Base-by-base conservation (phyloP, 2,113 vertebrate species). In the Phrynosoma platyrhinos region DNA sequence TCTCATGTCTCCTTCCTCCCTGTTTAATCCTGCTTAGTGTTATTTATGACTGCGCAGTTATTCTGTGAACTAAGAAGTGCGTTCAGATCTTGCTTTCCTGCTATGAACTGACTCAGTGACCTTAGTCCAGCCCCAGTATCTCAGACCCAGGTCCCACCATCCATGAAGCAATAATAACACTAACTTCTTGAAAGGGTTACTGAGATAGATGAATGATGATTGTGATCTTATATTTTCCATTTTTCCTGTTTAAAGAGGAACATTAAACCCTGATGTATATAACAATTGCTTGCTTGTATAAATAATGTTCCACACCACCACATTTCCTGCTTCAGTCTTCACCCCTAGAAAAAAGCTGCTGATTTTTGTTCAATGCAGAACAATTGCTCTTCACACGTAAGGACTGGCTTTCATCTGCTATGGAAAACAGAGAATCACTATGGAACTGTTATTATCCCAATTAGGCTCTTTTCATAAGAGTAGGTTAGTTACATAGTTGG, bases 401-500 rank as follows among this genome's bases (percentile, higher is more conserved):
- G 76, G 85, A 25, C 66, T 81, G 83, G 77, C 13, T 92, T 89
- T 88, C 25, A 66, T 92, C 66, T 66, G 84, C 83, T 83, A 83
- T 89, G 83, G 86, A 91, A 82, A 82, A 2, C 55, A 94, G 88
- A 83, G 76, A 79, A 21, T 14, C 68, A 79, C 42, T 86, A 25
- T 64, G 68, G 53, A 74, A 84, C 95, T 94, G 92, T 87, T 40
- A 40, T 92, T 85, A 72, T 4, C 83, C 36, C 88, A 78, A 71
- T 53, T 13, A 92, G 79, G 42, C 53, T 90, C 62, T 89, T 91
- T 77, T 32, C 82, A 32, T 83, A 82, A 36, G 1, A 66, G 69
- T 30, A 36, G 68, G 85, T 92, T 92, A 87, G 58, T 88, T 78
- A 77, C 84, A 92, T 92, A 82, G 89, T 94, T 95, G 90, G 85